Evolutionary conservation across 2,113 vertebrate genomes (phyloP), one percentile per base, ranked within the genome.

Genomic region (Bubo scandiacus): DNA sequence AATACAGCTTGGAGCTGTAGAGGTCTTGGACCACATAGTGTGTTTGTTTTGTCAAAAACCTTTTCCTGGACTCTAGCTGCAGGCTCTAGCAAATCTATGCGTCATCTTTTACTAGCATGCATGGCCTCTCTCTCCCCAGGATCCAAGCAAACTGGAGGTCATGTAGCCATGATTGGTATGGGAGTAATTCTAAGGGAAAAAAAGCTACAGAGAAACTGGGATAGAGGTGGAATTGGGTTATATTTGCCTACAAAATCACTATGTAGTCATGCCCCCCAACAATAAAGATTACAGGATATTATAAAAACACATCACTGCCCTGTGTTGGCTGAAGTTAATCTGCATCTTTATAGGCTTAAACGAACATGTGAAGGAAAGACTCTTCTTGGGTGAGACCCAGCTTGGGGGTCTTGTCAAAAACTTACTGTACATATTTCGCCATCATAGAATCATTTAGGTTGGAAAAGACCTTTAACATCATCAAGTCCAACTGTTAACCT

Each of bases 1-100:
- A 49, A 34, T 6, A 32, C 67, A 84, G 54, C 34, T 83, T 7
- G 30, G 77, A 93, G 54, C 55, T 81, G 23, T 20, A 78, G 59
- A 91, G 54, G 38, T 57, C 77, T 90, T 83, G 54, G 84, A 85
- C 47, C 65, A 86, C 55, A 43, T 32, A 51, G 65, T 13, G 29
- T 79, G 67, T 74, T 92, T 85, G 47, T 84, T 88, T 68, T 43
- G 63, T 90, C 86, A 89, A 65, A 63, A 79, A 9, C 55, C 54
- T 88, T 67, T 86, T 62, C 59, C 65, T 90, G 75, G 79, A 10
- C 42, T 42, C 84, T 62, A 59, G 21, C 67, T 88, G 78, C 82
- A 88, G 59, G 18, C 36, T 68, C 30, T 32, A 58, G 43, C 29
- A 2, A 0, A 2, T 17, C 9, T 59, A 38, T 40, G 3, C 5